Percentiles rank a stretch among this genome's conserved stretches.
phyloP scores from a whole-genome alignment of 2,888 invertebrate species.

The Cataglyphis albicans region DNA sequence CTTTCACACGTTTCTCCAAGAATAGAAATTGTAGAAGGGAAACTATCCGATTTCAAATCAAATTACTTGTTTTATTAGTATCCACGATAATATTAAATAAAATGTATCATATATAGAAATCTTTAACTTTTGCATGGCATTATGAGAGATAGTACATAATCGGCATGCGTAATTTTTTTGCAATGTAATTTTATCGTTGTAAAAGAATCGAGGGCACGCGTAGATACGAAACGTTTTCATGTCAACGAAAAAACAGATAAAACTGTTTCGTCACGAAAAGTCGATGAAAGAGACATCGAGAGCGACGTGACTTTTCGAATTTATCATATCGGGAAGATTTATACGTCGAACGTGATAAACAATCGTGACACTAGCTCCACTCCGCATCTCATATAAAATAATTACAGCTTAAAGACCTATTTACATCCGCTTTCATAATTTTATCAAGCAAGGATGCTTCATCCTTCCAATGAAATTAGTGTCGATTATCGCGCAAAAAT shows the following conservation, averaged over 20 bases:
- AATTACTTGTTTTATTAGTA: not conserved
- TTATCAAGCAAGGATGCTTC: not conserved
- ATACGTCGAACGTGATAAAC: conserved; percentile 37
- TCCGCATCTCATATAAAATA: not conserved
- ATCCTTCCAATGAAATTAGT: not conserved
- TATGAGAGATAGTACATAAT: not conserved
- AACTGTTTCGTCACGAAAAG: conserved; percentile 11
- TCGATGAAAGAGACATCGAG: conserved; percentile 1
- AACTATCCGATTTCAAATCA: not conserved
- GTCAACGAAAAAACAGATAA: conserved; percentile 10
- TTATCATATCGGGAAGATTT: conserved; percentile 35
- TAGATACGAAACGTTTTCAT: conserved; percentile 14
- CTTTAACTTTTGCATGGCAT: not conserved
- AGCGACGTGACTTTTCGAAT: conserved; percentile 15
- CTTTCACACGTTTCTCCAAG: not conserved
- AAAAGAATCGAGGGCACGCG: not conserved
- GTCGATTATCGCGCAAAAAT: conserved; percentile 5
- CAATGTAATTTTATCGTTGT: conserved; percentile 15
- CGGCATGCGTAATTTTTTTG: not conserved
- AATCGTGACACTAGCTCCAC: conserved; percentile 5
- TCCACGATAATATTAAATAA: not conserved
- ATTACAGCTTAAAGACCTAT: conserved; percentile 34
- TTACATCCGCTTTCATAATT: conserved; percentile 2
- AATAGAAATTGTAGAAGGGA: conserved; percentile 3
- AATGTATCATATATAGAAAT: not conserved